These are phyloP conservation scores for Leuciscus idus DNA, from an alignment of 2,113 vertebrate genomes.

Conservation along the genomic window DNA sequence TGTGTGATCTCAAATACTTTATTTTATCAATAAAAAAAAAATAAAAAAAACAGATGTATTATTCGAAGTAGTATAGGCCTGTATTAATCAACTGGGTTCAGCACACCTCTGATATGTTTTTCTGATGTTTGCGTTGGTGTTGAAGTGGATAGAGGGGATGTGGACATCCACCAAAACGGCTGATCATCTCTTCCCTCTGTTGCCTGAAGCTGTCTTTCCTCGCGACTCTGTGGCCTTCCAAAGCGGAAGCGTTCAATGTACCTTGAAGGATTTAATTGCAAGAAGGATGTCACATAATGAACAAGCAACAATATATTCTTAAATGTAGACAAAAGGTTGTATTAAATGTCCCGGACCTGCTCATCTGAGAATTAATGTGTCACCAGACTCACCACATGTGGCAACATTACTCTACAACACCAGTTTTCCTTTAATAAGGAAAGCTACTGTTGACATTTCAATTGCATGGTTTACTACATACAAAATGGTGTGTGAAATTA, in stretches of 20 bases:
- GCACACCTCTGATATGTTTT: conserved; percentile 30
- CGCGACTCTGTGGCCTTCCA: conserved; percentile 81
- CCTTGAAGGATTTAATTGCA: conserved; percentile 63
- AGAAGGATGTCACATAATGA: background rate
- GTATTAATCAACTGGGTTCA: background rate
- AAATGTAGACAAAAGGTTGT: background rate
- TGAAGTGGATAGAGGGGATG: conserved; percentile 65
- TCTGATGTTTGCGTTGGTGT: conserved; percentile 58
- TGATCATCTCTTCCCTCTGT: conserved; percentile 51
- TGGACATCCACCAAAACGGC: conserved; percentile 82
- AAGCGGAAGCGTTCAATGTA: conserved; percentile 85
- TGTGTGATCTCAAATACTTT: background rate
- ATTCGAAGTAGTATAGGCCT: background rate
- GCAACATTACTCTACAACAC: background rate
- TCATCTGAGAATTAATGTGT: background rate
- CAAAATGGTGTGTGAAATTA: background rate
- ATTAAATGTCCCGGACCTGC: background rate
- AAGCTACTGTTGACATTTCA: background rate
- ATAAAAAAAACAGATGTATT: background rate
- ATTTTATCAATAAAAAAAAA: background rate
- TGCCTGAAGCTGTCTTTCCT: conserved; percentile 71
- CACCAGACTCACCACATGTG: background rate
- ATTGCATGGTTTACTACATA: background rate
- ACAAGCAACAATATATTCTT: background rate
- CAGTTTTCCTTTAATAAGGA: background rate